Percentiles rank a stretch among this genome's conserved stretches.
Evolutionary conservation across 2,888 invertebrate genomes (phyloP).

Genomic region (Carterocephalus palaemon): DNA sequence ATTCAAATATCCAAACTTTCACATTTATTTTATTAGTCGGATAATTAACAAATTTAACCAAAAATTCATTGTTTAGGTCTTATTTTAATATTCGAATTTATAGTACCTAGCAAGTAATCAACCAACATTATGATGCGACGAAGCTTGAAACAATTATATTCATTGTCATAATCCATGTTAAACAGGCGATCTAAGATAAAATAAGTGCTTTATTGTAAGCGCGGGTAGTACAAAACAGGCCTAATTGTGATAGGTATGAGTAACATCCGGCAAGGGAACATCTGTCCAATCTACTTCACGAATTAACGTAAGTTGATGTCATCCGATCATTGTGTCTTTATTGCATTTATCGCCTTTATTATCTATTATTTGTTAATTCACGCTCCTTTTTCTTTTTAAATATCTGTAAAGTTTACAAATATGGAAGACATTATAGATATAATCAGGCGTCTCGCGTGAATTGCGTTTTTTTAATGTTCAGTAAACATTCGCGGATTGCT

Average conservation of each 20-base stretch:
- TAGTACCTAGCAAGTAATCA: too few species aligned
- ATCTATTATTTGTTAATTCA: constrained; percentile 27
- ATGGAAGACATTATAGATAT: constrained; percentile 20
- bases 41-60: too few species aligned
- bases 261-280: constrained; percentile 64
- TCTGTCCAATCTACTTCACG: constrained; percentile 54
- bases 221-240: constrained; percentile 9
- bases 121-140: too few species aligned
- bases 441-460: constrained; percentile 10
- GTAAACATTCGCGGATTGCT: constrained; percentile 10
- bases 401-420: constrained; percentile 21
- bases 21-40: too few species aligned
- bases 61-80: too few species aligned
- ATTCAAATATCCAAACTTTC: too few species aligned
- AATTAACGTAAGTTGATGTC: constrained; percentile 49
- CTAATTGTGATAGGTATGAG: constrained; percentile 50
- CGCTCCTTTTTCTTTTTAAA: constrained; percentile 20
- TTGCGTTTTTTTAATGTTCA: constrained; percentile 13
- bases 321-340: constrained; percentile 44
- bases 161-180: too few species aligned
- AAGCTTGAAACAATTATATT: too few species aligned
- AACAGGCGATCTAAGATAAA: too few species aligned
- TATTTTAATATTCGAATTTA: too few species aligned
- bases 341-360: constrained; percentile 36
- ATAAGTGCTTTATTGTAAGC: too few species aligned